These are phyloP conservation scores for Leptestheria dahalacensis DNA, from an alignment of 1,140 invertebrate genomes.

Conservation along the genomic window DNA sequence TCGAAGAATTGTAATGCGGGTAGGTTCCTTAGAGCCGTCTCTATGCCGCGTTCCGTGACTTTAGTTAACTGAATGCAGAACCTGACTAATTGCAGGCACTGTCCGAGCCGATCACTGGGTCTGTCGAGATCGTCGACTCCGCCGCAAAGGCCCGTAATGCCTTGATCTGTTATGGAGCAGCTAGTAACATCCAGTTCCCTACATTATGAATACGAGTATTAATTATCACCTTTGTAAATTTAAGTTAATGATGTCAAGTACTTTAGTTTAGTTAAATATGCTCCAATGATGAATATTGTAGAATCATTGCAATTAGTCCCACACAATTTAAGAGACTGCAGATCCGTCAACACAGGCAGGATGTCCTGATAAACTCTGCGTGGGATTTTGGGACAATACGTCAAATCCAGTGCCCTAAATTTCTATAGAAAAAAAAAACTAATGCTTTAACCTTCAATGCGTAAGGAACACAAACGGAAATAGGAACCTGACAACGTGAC, in stretches of 20 bases:
- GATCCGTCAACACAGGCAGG: slow-evolving; percentile 8
- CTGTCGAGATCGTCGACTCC: slow-evolving; percentile 13
- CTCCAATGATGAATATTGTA: slow-evolving; percentile 12
- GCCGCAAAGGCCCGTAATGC: slow-evolving; percentile 9
- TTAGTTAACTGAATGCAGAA: slow-evolving; percentile 8
- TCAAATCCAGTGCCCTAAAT: slow-evolving; percentile 9
- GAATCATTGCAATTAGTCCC: slow-evolving; percentile 11
- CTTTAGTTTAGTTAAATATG: slow-evolving; percentile 12
- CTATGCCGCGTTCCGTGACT: slow-evolving; percentile 11
- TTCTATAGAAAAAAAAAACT: slow-evolving; percentile 9
- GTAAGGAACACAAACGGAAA: background rate
- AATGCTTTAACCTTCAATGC: background rate
- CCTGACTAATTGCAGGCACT: slow-evolving; percentile 9
- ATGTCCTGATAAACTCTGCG: slow-evolving; percentile 13
- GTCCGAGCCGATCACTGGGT: background rate
- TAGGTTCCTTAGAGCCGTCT: slow-evolving; percentile 10
- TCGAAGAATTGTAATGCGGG: slow-evolving; percentile 9
- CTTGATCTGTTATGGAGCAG: slow-evolving; percentile 12
- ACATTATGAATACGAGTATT: background rate
- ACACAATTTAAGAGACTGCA: slow-evolving; percentile 6
- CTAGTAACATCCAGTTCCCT: slow-evolving; percentile 14
- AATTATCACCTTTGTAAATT: background rate
- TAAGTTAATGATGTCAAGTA: background rate
- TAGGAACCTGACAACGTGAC: slow-evolving; percentile 3
- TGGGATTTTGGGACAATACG: slow-evolving; percentile 14